Conservation (phyloP, 2,113 vertebrate genomes). For the Aegithalos caudatus region DNA sequence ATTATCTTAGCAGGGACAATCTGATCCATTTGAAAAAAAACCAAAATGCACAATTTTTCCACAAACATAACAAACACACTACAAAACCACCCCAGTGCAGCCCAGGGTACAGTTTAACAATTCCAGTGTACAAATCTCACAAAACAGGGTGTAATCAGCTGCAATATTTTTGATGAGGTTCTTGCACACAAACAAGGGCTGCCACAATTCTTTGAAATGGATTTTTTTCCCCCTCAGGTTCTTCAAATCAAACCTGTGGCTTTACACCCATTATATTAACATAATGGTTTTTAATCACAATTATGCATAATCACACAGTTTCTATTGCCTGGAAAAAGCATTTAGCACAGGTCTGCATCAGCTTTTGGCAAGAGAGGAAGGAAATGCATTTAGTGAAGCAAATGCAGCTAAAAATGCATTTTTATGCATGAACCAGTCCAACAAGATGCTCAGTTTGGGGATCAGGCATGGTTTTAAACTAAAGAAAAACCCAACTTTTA, state of each 20-base stretch:
- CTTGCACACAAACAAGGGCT: background rate
- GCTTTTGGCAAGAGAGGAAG: background rate
- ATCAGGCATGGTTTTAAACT: background rate
- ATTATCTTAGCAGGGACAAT: background rate
- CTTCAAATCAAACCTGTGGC: background rate
- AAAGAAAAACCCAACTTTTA: background rate
- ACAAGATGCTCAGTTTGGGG: background rate
- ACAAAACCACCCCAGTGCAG: background rate
- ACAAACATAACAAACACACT: fast-evolving
- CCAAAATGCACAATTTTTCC: background rate
- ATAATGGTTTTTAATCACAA: background rate
- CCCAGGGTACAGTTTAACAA: background rate
- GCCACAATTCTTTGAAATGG: background rate
- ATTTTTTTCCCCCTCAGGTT: background rate
- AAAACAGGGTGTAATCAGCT: background rate
- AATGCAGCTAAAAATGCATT: background rate
- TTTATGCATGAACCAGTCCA: background rate
- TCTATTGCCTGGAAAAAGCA: background rate
- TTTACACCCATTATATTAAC: background rate
- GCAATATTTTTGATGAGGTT: background rate
- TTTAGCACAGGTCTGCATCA: background rate
- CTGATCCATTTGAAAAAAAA: background rate
- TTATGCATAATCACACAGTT: background rate
- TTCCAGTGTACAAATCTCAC: background rate
- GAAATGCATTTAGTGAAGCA: background rate